A percentile compares a stretch with the other conserved stretches of the same genome.
Evolutionary conservation across 2,113 vertebrate genomes (phyloP).

Genomic region (Eulemur rufifrons): DNA sequence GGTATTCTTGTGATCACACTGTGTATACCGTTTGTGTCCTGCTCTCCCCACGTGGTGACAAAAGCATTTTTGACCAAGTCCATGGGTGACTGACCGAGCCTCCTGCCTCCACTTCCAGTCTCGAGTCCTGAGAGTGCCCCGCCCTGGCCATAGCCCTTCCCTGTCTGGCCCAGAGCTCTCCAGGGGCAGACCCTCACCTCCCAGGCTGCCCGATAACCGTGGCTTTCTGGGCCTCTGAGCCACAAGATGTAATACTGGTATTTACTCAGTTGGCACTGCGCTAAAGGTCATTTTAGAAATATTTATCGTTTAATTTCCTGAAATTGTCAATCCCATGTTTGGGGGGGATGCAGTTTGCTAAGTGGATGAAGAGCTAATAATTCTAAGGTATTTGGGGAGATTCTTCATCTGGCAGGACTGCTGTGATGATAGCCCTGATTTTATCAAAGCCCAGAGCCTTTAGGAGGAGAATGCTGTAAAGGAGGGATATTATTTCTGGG

Average conservation of each 20-base stretch:
- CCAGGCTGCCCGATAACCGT: background rate
- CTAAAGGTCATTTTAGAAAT: constrained; percentile 62
- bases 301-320: constrained; percentile 66
- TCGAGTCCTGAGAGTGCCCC: background rate
- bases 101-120: background rate
- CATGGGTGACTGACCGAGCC: background rate
- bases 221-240: background rate
- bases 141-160: background rate
- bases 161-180: background rate
- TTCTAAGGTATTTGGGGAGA: background rate
- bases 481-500: background rate
- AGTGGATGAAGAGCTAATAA: constrained; percentile 47
- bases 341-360: background rate
- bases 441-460: background rate
- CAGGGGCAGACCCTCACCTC: background rate
- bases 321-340: background rate
- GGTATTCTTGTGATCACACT: background rate
- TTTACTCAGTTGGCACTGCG: constrained; percentile 20
- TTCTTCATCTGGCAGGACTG: background rate
- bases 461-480: background rate
- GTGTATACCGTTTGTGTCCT: background rate
- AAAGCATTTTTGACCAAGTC: background rate
- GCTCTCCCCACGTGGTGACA: background rate
- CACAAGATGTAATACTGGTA: background rate
- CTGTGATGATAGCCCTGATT: background rate